Conservation (phyloP, 2,113 vertebrate species). For the Formicarius rufipectus region DNA sequence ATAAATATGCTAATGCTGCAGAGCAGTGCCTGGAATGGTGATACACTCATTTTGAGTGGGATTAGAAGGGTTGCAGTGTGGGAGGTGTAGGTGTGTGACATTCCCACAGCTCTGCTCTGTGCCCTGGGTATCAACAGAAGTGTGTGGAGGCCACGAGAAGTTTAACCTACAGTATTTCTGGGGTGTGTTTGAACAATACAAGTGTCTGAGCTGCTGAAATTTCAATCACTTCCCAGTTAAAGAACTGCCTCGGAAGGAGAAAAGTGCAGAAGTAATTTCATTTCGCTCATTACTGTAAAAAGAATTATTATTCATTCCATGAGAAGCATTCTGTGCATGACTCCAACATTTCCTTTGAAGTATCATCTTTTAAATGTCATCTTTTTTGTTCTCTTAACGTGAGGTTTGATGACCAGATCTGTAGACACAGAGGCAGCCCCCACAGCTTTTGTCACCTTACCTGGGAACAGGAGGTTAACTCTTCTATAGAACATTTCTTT, state of each 20-base stretch:
- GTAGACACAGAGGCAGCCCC: background rate
- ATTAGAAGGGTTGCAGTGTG: background rate
- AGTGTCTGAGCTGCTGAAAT: background rate
- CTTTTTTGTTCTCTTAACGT: background rate
- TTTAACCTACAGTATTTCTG: background rate
- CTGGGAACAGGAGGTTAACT: background rate
- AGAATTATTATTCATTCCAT: background rate
- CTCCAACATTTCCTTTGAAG: background rate
- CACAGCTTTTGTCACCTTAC: background rate
- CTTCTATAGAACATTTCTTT: fast-evolving
- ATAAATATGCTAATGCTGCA: background rate
- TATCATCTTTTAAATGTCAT: background rate
- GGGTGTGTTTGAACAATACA: background rate
- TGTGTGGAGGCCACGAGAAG: fast-evolving
- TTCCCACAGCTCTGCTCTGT: background rate
- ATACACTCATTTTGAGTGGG: background rate
- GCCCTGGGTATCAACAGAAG: background rate
- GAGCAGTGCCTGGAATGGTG: background rate
- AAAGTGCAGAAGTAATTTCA: background rate
- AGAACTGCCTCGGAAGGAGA: background rate
- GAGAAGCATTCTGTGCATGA: background rate
- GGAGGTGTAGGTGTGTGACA: background rate
- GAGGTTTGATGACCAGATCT: background rate
- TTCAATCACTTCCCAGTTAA: background rate
- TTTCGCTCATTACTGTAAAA: background rate